Base-by-base conservation (phyloP, 2,888 invertebrate species). In the Monoplex corrugatus region DNA sequence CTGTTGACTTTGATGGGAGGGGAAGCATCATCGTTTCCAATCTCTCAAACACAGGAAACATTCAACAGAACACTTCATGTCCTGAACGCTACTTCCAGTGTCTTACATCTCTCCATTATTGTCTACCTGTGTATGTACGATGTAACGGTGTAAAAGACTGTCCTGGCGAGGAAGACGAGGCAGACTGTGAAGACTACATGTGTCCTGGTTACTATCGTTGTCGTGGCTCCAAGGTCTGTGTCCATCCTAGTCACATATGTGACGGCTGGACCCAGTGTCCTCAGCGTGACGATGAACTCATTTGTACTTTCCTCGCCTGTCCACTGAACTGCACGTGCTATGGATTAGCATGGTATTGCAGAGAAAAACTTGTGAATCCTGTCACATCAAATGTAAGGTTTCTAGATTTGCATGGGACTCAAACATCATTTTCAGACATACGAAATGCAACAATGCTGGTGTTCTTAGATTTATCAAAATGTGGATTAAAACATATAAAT, bases 121-220 rank as follows among this genome's bases (percentile, higher is more conserved):
- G 88, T 35, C 75, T 88, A 23, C 88, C 88, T 13, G 83, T 88
- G 2, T 83, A 68, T 72, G 40, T 88, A 43, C 83, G 43, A 13
- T 88, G 88, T 43, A 88, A 88, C 44, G 88, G 68, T 0, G 57
- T 63, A 13, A 13, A n/a, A 0, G 88, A 88, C 44, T 88, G 88
- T 32, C 89, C 89, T 3, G 50, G 87, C 2, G 50, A 72, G 1
- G 89, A 90, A 35, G 90, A 90, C 35, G 90, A 90, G 45, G 86
- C 57, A 16, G 86, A 38, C 16, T 86, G 86, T 86, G 86, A 86
- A 10, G 40, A 40, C 63, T 86, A 88, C 38, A 68, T 86, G 10
- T 90, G 90, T 86, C 80, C 63, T n/a, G 88, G 88, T n/a, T 83
- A 68, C 43, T 90, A 90, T 78, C 86, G 86, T 19, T 90, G 90